Percentiles rank a stretch among this genome's conserved stretches.
These are phyloP conservation scores for Distichodus sexfasciatus DNA, from an alignment of 2,797 vertebrate species.

Conservation along the genomic window DNA sequence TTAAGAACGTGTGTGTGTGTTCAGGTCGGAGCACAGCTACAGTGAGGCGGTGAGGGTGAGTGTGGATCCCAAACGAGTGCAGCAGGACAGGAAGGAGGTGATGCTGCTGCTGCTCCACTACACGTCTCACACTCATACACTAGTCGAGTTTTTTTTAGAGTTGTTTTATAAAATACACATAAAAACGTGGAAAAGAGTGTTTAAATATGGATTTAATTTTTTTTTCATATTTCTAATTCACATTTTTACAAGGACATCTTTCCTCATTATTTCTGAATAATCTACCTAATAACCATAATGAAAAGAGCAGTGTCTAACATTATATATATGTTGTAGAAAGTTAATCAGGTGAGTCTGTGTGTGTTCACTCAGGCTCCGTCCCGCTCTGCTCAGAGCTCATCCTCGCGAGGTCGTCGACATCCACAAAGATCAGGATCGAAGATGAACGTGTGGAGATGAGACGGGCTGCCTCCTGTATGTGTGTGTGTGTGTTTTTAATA, in stretches of 20 bases:
- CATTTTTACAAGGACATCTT: no score
- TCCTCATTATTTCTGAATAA: no score
- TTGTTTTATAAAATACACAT: no score
- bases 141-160: no score
- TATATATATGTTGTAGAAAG: not conserved
- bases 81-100: slow-evolving; percentile 25
- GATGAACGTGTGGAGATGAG: slow-evolving; percentile 23
- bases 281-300: no score
- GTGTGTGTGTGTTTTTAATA: not conserved
- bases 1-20: slow-evolving; percentile 13
- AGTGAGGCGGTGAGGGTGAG: not conserved
- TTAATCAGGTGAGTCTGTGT: not conserved
- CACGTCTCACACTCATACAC: no score
- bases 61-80: slow-evolving; percentile 17
- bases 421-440: slow-evolving; percentile 13
- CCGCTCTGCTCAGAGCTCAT: not conserved
- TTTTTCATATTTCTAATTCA: no score
- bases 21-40: slow-evolving; percentile 23
- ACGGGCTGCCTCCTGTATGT: no score
- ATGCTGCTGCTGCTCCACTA: not conserved
- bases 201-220: no score
- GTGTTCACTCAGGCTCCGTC: not conserved
- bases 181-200: no score
- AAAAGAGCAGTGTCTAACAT: not conserved
- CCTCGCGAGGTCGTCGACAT: slow-evolving; percentile 10